A percentile compares a stretch with the other conserved stretches of the same genome.
Conservation (phyloP, 2,888 invertebrate genomes). For the Drosophila mimica region DNA sequence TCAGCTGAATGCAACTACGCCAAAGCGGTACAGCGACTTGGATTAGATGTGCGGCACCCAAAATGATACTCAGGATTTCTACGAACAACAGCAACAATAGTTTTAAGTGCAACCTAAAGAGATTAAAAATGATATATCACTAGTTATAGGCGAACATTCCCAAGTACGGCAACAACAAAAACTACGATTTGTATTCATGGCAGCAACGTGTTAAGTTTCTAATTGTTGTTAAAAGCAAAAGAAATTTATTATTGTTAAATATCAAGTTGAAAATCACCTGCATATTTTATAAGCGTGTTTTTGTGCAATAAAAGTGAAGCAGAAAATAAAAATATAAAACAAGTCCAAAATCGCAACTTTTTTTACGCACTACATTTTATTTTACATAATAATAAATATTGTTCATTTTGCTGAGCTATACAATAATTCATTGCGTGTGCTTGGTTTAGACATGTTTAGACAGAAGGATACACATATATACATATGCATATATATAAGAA, state of each 20-base stretch:
- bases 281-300: slow-evolving; percentile 55
- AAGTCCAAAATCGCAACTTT: background rate
- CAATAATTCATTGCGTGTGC: slow-evolving; percentile 49
- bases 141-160: slow-evolving; percentile 72
- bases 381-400: slow-evolving; percentile 78
- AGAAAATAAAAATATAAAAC: slow-evolving; percentile 10
- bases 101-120: slow-evolving; percentile 31
- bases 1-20: slow-evolving; percentile 82
- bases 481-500: slow-evolving; percentile 33
- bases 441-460: slow-evolving; percentile 25
- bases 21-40: slow-evolving; percentile 78
- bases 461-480: slow-evolving; percentile 18
- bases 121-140: slow-evolving; percentile 54
- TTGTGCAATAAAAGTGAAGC: slow-evolving; percentile 40
- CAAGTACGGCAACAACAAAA: slow-evolving; percentile 50
- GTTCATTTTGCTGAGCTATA: slow-evolving; percentile 73
- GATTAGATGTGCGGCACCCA: slow-evolving; percentile 41
- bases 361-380: slow-evolving; percentile 60
- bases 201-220: slow-evolving; percentile 69
- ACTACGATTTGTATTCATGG: slow-evolving; percentile 63
- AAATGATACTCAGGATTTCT: slow-evolving; percentile 64
- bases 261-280: slow-evolving; percentile 19
- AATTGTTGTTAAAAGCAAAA: slow-evolving; percentile 47
- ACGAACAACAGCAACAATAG: slow-evolving; percentile 58
- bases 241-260: slow-evolving; percentile 34